Percentiles rank a stretch among this genome's conserved stretches.
These are phyloP conservation scores for Perccottus glenii DNA, from an alignment of 2,113 vertebrate species.

Conservation along the genomic window DNA sequence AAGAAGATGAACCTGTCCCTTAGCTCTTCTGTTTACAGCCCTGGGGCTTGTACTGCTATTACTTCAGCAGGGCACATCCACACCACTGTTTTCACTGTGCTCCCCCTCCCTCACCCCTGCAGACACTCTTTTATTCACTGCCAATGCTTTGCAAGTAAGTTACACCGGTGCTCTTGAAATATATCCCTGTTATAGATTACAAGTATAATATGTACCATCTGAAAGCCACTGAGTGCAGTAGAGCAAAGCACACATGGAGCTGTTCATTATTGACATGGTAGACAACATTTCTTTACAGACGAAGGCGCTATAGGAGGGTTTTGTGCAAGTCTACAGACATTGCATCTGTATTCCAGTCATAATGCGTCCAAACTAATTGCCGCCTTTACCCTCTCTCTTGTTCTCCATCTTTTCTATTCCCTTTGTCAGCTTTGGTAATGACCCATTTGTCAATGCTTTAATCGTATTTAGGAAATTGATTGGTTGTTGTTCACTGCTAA, in stretches of 20 bases:
- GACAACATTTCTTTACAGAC: too few relatives aligned
- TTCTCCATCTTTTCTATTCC: slow-evolving; percentile 7
- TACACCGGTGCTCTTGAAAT: neutral
- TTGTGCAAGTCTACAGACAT: too few relatives aligned
- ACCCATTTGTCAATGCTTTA: slow-evolving; percentile 65
- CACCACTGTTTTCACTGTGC: neutral
- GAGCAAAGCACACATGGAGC: too few relatives aligned
- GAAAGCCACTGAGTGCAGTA: neutral
- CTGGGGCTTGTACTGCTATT: slow-evolving; percentile 56
- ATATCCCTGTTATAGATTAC: neutral
- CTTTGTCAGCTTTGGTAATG: slow-evolving; percentile 51
- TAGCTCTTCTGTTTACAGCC: slow-evolving; percentile 56
- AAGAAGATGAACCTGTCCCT: slow-evolving; percentile 55
- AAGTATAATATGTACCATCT: neutral
- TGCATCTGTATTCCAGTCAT: neutral
- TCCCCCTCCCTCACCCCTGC: neutral
- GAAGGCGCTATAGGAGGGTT: too few relatives aligned
- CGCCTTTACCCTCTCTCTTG: neutral
- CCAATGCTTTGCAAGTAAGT: neutral
- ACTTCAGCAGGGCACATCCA: slow-evolving; percentile 44
- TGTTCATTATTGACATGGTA: too few relatives aligned
- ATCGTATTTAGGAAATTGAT: slow-evolving; percentile 62
- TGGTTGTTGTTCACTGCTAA: slow-evolving; percentile 52
- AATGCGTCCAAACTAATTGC: neutral
- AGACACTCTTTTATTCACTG: slow-evolving; percentile 4